Base-by-base conservation (phyloP, 2,888 invertebrate genomes). In the Cheilosia vulpina region DNA sequence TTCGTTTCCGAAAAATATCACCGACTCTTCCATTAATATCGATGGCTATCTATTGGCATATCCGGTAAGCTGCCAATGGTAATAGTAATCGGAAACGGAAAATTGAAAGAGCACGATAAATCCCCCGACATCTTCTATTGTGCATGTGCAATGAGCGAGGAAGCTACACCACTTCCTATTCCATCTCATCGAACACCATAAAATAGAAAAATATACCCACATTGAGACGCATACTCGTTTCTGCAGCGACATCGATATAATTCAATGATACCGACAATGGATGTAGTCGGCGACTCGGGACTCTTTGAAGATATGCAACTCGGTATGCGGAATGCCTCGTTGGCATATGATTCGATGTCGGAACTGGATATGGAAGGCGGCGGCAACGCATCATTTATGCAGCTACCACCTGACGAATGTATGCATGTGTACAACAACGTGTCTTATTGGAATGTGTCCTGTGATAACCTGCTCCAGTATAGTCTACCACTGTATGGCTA, bases 401-500 rank as follows among this genome's bases (percentile, higher is more conserved):
- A 84, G 21, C 41, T 84, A n/a, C 79, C 84, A 13, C 71, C 71
- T 17, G 88, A 87, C 0, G 87, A 87, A 1, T 92, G 92, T 78
- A 38, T 89, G 72, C 89, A 90, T 84, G 41, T 72, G 41, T 88
- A 87, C 31, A 80, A 88, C 4, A 92, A 92, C 75, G 76, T 87
- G 68, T 88, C 89, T 87, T 92, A 92, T 84, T 90, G 91, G 90
- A 92, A 92, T 88, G 88, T 92, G 21, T 92, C 91, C 78, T 92
- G 92, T 88, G 92, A 92, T 81, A 89, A 90, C 3, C 89, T 90
- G 7, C 79, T 92, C 69, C 89, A 90, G 34, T 92, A 91, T 75
- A 91, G 91, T n/a, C 78, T 90, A 69, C 92, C 92, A 4, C 87
- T 92, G 0, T 92, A 92, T 85, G 92, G 92, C 69, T 92, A 92